These are phyloP conservation scores for Protomyctophum bolini DNA, from an alignment of 2,113 vertebrate genomes.

Conservation along the genomic window DNA sequence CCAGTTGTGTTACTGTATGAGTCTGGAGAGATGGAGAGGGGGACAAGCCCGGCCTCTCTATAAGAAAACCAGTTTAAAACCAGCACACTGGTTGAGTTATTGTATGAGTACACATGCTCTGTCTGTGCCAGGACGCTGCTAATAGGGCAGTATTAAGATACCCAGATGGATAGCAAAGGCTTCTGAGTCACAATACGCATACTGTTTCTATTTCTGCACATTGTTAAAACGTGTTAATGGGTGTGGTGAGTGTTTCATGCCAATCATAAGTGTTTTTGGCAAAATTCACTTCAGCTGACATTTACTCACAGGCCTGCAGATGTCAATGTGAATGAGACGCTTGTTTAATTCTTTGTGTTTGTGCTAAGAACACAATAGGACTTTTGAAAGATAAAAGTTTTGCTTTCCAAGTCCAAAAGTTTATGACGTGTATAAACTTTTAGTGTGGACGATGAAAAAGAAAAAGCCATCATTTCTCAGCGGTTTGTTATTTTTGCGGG, in stretches of 20 bases:
- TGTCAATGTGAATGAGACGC: constrained; percentile 50
- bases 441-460: constrained; percentile 19
- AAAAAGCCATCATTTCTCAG: constrained; percentile 22
- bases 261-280: constrained; percentile 62
- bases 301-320: constrained; percentile 49
- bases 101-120: constrained; percentile 40
- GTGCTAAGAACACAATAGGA: constrained; percentile 15
- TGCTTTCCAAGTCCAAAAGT: not conserved
- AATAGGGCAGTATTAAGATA: constrained; percentile 61
- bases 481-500: constrained; percentile 46
- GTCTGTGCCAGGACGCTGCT: constrained; percentile 45
- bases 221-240: constrained; percentile 70
- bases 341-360: constrained; percentile 38
- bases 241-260: constrained; percentile 68
- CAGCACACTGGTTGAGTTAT: constrained; percentile 48
- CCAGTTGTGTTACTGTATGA: not conserved
- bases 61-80: constrained; percentile 24
- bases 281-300: constrained; percentile 49
- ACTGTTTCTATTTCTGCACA: constrained; percentile 69
- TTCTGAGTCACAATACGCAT: constrained; percentile 65
- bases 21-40: constrained; percentile 6
- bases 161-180: constrained; percentile 68
- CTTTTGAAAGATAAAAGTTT: constrained; percentile 18
- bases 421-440: not conserved
- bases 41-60: constrained; percentile 6